phyloP scores from a whole-genome alignment of 35 echinoderm and acorn worm species.

The Apostichopus japonicus region DNA sequence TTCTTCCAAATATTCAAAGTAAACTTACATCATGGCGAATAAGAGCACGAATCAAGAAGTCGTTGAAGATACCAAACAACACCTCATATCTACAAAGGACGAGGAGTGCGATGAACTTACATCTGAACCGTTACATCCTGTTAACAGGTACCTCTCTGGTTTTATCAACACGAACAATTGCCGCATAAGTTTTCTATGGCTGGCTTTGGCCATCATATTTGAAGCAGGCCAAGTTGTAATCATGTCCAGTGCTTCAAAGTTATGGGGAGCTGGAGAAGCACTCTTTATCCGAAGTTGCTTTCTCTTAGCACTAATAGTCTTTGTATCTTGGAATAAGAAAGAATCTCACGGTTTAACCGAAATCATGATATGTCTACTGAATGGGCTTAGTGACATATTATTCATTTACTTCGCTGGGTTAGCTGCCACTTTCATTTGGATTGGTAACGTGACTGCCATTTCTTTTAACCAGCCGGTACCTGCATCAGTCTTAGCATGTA shows the following conservation, averaged over 20 bases:
- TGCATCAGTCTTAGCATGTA: not conserved
- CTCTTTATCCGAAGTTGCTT: not conserved
- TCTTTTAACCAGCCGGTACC: slow-evolving; percentile 1
- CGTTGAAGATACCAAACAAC: too few relatives aligned
- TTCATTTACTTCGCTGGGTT: not conserved
- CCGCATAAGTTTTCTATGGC: slow-evolving; percentile 11
- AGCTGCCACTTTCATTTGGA: not conserved
- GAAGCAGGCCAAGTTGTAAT: not conserved
- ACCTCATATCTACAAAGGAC: too few relatives aligned
- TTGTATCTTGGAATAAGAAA: not conserved
- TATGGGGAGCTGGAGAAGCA: not conserved
- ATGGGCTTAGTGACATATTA: not conserved
- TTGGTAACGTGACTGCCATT: slow-evolving; percentile 23
- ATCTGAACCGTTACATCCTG: too few relatives aligned
- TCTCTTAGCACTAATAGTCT: not conserved
- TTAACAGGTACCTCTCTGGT: too few relatives aligned
- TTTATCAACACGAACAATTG: too few relatives aligned
- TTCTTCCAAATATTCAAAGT: too few relatives aligned
- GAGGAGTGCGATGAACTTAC: too few relatives aligned
- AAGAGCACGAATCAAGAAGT: too few relatives aligned
- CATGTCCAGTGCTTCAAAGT: not conserved
- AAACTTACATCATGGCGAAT: too few relatives aligned
- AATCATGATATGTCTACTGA: not conserved
- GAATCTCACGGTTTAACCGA: not conserved
- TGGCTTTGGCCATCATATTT: not conserved